These are phyloP conservation scores for Apodemia duryi DNA, from an alignment of 2,888 invertebrate species.

Conservation along the genomic window DNA sequence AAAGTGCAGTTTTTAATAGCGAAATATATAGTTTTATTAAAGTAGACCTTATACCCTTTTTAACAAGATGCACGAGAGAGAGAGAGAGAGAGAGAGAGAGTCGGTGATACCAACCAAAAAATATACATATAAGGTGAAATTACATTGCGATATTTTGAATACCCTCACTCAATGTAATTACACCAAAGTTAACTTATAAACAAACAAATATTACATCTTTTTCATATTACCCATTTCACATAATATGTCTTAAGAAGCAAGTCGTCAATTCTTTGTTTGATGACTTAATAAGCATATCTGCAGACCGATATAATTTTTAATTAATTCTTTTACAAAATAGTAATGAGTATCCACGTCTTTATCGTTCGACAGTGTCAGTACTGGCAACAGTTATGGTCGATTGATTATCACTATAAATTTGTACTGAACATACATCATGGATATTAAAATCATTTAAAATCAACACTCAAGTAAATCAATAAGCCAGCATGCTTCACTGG, in stretches of 20 bases:
- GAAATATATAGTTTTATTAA: no score
- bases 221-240: not conserved
- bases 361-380: no score
- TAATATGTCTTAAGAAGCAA: not conserved
- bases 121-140: not conserved
- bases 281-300: slow-evolving; percentile 16
- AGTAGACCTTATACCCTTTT: no score
- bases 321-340: slow-evolving; percentile 12
- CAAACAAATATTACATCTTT: not conserved
- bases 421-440: slow-evolving; percentile 20
- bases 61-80: no score
- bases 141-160: not conserved
- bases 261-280: not conserved
- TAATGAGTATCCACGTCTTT: slow-evolving; percentile 18
- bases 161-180: slow-evolving; percentile 2
- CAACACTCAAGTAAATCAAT: slow-evolving; percentile 16
- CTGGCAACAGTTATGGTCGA: slow-evolving; percentile 23
- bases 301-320: slow-evolving; percentile 12
- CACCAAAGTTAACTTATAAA: not conserved
- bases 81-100: no score
- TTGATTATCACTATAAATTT: slow-evolving; percentile 27
- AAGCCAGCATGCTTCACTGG: no score
- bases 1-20: no score
- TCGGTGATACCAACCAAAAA: no score
- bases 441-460: slow-evolving; percentile 21